Evolutionary conservation across 1,140 invertebrate genomes (phyloP).

Genomic region (Penaeus vannamei): DNA sequence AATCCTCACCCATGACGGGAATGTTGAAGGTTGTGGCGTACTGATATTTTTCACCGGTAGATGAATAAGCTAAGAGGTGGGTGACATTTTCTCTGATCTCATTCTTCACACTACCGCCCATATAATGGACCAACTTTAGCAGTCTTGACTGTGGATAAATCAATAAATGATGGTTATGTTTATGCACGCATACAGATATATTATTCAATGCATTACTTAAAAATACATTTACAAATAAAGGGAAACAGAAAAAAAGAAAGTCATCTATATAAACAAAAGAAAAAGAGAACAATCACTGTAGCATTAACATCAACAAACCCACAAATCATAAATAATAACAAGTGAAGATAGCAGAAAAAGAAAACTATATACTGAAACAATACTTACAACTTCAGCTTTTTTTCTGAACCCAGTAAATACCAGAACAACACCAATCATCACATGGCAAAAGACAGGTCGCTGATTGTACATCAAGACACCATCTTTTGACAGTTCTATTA

Average conservation of each 20-base stretch:
- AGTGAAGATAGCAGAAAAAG: neutral
- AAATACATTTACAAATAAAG: neutral
- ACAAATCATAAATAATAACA: neutral
- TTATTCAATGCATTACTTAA: too few relatives aligned
- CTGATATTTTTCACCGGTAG: conserved; percentile 89
- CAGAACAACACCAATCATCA: conserved; percentile 87
- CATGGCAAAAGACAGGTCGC: conserved; percentile 87
- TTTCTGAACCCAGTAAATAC: conserved; percentile 92
- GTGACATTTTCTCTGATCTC: conserved; percentile 90
- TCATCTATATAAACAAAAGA: neutral
- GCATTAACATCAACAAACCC: neutral
- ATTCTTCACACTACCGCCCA: conserved; percentile 94
- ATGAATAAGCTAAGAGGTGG: conserved; percentile 90
- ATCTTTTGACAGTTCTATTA: conserved; percentile 82
- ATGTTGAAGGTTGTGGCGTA: conserved; percentile 89
- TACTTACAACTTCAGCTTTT: conserved; percentile 85
- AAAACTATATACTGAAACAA: conserved; percentile 17
- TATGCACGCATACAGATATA: neutral
- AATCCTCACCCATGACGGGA: conserved; percentile 88
- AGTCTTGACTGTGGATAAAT: conserved; percentile 79
- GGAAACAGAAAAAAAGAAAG: neutral
- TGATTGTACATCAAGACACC: conserved; percentile 79
- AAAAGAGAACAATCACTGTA: neutral
- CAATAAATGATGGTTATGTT: neutral
- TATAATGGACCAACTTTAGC: conserved; percentile 89